Evolutionary conservation across 1,140 invertebrate genomes (phyloP).

Genomic region (Chrysopa pallens): DNA sequence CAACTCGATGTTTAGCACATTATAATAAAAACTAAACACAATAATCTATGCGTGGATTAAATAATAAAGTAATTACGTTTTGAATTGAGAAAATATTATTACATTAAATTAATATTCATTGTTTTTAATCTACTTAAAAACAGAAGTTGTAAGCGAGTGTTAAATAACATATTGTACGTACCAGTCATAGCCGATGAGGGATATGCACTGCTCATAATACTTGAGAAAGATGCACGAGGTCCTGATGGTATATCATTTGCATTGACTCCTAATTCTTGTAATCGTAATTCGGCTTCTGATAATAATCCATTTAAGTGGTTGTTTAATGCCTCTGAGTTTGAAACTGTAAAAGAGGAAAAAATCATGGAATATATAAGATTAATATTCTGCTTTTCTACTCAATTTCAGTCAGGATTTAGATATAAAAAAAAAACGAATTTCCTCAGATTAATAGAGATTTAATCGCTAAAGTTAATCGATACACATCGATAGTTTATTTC

Average conservation of each 20-base stretch:
- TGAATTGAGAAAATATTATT: background rate
- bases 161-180: slow-evolving; percentile 1
- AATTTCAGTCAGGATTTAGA: too few species aligned
- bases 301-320: slow-evolving; percentile 54
- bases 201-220: slow-evolving; percentile 20
- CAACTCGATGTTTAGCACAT: too few species aligned
- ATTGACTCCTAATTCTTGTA: slow-evolving; percentile 49
- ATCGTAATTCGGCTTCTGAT: slow-evolving; percentile 58
- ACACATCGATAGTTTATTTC: too few species aligned
- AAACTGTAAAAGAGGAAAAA: slow-evolving; percentile 34
- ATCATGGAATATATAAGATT: background rate
- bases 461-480: too few species aligned
- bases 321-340: slow-evolving; percentile 46
- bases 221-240: slow-evolving; percentile 29
- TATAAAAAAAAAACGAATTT: too few species aligned
- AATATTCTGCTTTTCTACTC: too few species aligned
- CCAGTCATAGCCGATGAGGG: slow-evolving; percentile 21
- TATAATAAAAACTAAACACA: too few species aligned
- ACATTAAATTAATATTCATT: background rate
- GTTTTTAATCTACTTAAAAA: background rate
- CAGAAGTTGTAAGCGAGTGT: background rate
- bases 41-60: background rate
- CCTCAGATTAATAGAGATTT: too few species aligned
- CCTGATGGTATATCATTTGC: slow-evolving; percentile 17
- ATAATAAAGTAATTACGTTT: background rate